phyloP scores from a whole-genome alignment of 2,797 vertebrate genomes.

The Sylvia borin region DNA sequence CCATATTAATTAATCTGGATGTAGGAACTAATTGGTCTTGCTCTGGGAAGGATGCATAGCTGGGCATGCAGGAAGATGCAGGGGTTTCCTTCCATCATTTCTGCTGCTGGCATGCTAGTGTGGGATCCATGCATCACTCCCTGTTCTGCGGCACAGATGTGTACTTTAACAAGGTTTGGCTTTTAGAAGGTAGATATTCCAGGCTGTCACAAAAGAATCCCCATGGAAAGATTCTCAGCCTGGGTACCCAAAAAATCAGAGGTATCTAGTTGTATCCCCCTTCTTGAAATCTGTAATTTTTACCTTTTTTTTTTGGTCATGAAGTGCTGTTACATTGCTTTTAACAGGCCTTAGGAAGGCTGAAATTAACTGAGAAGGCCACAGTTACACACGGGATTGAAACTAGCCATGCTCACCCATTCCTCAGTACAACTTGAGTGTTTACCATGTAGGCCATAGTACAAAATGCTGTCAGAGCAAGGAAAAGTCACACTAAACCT shows the following conservation, averaged over 20 bases:
- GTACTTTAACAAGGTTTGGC: not conserved
- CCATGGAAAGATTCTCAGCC: not conserved
- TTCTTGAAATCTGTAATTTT: not conserved
- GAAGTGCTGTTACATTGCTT: not conserved
- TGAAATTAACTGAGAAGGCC: not conserved
- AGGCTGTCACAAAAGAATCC: not conserved
- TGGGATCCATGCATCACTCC: not conserved
- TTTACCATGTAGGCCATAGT: not conserved
- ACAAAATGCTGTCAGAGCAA: not conserved
- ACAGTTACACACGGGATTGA: not conserved
- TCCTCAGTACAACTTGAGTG: not conserved
- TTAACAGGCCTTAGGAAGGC: not conserved
- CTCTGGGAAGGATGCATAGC: not conserved
- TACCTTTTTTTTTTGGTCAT: not conserved
- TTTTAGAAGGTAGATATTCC: not conserved
- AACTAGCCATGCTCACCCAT: not conserved
- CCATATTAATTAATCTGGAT: not conserved
- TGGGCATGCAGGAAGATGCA: not conserved
- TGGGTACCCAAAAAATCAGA: not conserved
- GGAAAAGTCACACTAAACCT: not conserved
- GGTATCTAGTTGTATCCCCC: not conserved
- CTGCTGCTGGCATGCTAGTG: not conserved
- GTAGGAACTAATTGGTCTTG: not conserved
- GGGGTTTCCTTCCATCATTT: not conserved
- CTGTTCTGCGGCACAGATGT: not conserved